phyloP scores from a whole-genome alignment of 2,113 vertebrate genomes.

The Urocitellus parryii region DNA sequence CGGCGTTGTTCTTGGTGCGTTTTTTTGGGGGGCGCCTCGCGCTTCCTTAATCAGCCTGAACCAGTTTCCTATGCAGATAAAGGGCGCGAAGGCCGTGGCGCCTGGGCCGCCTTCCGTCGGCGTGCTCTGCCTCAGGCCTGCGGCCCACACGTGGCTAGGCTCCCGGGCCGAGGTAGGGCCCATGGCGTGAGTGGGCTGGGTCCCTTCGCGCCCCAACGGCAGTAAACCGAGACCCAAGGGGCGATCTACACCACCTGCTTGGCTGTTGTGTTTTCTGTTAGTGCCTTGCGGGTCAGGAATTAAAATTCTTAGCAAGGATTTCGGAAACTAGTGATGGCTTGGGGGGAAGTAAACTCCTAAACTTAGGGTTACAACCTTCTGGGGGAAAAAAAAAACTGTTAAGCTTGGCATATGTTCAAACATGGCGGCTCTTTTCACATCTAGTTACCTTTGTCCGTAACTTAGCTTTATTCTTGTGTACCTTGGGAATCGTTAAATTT shows the following conservation, averaged over 20 bases:
- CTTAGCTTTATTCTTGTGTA: accelerated
- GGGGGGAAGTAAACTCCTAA: neutral
- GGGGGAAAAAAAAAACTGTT: neutral
- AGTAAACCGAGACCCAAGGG: neutral
- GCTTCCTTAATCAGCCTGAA: accelerated
- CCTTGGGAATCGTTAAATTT: too few species aligned
- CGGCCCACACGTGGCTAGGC: neutral
- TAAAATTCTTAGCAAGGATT: neutral
- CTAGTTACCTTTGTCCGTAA: accelerated
- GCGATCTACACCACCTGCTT: accelerated
- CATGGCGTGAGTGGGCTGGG: too few species aligned
- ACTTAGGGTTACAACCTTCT: too few species aligned
- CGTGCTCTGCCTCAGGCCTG: accelerated
- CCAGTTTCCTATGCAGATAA: accelerated
- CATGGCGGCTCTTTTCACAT: too few species aligned
- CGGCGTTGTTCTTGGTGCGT: slow-evolving; percentile 95
- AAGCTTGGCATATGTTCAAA: accelerated
- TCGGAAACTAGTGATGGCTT: accelerated
- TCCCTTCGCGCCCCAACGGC: too few species aligned
- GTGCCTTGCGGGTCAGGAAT: neutral
- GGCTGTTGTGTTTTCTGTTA: accelerated
- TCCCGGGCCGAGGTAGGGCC: too few species aligned
- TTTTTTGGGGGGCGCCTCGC: accelerated
- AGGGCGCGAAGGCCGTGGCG: accelerated
- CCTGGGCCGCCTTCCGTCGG: accelerated